Conservation (phyloP, 2,113 vertebrate genomes). For the Cyprinodon tularosa region DNA sequence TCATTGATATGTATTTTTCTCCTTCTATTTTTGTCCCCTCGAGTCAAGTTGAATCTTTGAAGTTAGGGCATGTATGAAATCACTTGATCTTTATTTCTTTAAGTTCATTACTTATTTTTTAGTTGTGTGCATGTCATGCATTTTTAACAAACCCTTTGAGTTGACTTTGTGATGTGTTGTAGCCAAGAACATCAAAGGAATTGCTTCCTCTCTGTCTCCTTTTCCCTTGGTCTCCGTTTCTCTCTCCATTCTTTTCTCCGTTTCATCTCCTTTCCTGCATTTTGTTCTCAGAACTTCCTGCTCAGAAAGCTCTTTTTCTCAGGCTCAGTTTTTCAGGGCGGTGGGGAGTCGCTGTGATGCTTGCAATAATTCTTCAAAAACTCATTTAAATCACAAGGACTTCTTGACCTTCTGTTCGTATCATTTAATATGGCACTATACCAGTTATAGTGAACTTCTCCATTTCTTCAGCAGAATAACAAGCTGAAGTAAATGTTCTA, state of each 20-base stretch:
- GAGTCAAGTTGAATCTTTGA: slow-evolving; percentile 94
- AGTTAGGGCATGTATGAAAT: slow-evolving; percentile 90
- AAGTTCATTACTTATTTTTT: slow-evolving; percentile 94
- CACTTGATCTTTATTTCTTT: slow-evolving; percentile 93
- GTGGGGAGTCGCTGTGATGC: slow-evolving; percentile 8
- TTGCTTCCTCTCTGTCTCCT: slow-evolving; percentile 34
- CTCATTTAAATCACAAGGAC: slow-evolving; percentile 19
- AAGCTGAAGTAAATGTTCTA: slow-evolving; percentile 25
- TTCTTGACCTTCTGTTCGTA: neutral
- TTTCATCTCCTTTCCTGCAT: slow-evolving; percentile 66
- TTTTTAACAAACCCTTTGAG: slow-evolving; percentile 99
- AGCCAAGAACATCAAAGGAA: slow-evolving; percentile 90
- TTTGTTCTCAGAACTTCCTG: slow-evolving; percentile 41
- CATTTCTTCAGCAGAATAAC: slow-evolving; percentile 1
- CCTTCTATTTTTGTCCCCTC: slow-evolving; percentile 75
- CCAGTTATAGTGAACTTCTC: slow-evolving; percentile 36
- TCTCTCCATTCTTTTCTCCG: slow-evolving; percentile 60
- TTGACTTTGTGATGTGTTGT: slow-evolving; percentile 93
- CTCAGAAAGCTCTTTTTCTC: slow-evolving; percentile 38
- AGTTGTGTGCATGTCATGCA: slow-evolving; percentile 97
- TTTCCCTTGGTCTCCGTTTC: slow-evolving; percentile 18
- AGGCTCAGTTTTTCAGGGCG: slow-evolving; percentile 22
- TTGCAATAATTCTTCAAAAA: slow-evolving; percentile 28
- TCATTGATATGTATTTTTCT: slow-evolving; percentile 72
- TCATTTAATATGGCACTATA: slow-evolving; percentile 32